A percentile compares a stretch with the other conserved stretches of the same genome.
Conservation (phyloP, 2,113 vertebrate genomes). For the Egretta garzetta region DNA sequence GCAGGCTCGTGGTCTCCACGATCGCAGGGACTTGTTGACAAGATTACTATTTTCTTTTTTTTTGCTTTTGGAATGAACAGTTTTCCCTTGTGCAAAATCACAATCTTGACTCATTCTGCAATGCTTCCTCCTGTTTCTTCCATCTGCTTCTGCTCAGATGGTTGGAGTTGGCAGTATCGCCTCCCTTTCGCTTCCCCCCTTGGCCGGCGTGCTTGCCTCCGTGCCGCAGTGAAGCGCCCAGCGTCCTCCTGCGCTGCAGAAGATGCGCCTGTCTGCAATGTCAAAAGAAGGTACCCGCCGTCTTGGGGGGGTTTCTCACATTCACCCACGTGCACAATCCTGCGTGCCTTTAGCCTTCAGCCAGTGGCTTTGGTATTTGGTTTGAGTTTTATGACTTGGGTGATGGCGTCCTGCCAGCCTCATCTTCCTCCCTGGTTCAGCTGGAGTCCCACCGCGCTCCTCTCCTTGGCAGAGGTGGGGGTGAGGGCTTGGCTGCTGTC, state of each 20-base stretch:
- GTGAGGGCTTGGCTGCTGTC: background rate
- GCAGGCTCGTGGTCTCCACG: rapidly evolving
- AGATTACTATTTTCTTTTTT: too few relatives aligned
- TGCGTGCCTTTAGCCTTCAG: background rate
- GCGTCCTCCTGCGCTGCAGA: background rate
- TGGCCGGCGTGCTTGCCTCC: rapidly evolving
- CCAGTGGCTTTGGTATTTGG: background rate
- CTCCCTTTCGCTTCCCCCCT: background rate
- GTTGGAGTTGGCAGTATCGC: background rate
- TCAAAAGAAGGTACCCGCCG: background rate
- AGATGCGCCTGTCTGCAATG: background rate
- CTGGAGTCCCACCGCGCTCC: background rate
- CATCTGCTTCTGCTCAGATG: constrained; percentile 8
- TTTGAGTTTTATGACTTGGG: background rate
- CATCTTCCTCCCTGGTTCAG: background rate
- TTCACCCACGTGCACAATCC: rapidly evolving
- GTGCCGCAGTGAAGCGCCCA: background rate
- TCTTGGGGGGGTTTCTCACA: background rate
- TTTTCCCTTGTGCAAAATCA: background rate
- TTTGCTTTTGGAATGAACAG: background rate
- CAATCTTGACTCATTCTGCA: background rate
- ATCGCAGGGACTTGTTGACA: background rate
- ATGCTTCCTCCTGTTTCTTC: constrained; percentile 4
- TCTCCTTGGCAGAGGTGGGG: background rate
- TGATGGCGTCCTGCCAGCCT: background rate